Evolutionary conservation across 2,797 vertebrate species (phyloP).

Genomic region (Parambassis ranga): DNA sequence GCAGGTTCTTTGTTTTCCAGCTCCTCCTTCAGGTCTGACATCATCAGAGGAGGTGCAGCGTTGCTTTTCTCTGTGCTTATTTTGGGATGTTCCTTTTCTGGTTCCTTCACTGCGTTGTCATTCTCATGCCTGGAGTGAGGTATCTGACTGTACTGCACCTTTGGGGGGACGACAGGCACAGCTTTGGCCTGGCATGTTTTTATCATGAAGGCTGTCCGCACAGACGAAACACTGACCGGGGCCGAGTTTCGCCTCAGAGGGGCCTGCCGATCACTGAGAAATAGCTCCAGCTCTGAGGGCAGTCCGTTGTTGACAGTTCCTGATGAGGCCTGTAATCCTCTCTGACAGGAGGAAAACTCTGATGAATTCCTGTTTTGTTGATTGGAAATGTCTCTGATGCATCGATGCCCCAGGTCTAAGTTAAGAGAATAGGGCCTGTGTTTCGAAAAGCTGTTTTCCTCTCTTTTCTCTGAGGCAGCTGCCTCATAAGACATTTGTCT

Average conservation of each 20-base stretch:
- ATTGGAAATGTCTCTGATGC: slow-evolving; percentile 81
- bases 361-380: slow-evolving; percentile 65
- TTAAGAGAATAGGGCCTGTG: slow-evolving; percentile 91
- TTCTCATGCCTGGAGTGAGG: slow-evolving; percentile 86
- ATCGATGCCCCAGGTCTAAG: slow-evolving; percentile 82
- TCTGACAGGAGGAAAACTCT: slow-evolving; percentile 55
- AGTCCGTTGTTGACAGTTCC: slow-evolving; percentile 53
- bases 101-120: slow-evolving; percentile 69
- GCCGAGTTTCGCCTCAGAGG: slow-evolving; percentile 93
- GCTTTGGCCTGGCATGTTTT: slow-evolving; percentile 96
- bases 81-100: slow-evolving; percentile 70
- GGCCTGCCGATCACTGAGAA: slow-evolving; percentile 76
- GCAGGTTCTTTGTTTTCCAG: slow-evolving; percentile 81
- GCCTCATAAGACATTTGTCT: slow-evolving; percentile 77
- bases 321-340: slow-evolving; percentile 43
- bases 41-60: slow-evolving; percentile 64
- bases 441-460: slow-evolving; percentile 64
- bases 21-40: slow-evolving; percentile 82
- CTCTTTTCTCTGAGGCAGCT: slow-evolving; percentile 59
- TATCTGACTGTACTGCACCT: slow-evolving; percentile 95
- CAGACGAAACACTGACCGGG: slow-evolving; percentile 92
- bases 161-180: slow-evolving; percentile 93
- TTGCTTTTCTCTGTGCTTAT: slow-evolving; percentile 61
- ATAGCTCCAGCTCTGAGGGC: slow-evolving; percentile 77
- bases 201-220: slow-evolving; percentile 96